These are phyloP conservation scores for Lucinisca nassula DNA, from an alignment of 2,888 invertebrate genomes.

Conservation along the genomic window DNA sequence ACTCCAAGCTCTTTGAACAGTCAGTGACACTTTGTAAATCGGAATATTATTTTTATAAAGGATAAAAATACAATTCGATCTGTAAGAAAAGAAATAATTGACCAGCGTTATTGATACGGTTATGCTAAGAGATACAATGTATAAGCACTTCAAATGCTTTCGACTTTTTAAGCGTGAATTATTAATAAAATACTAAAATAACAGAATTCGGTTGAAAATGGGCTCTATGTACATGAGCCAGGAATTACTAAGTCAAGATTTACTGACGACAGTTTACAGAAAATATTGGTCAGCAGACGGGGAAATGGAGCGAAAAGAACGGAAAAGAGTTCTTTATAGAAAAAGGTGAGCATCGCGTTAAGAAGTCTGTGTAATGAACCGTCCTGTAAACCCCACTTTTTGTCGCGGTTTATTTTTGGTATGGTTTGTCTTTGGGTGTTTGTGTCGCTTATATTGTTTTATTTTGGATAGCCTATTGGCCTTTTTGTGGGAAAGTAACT, in stretches of 20 bases:
- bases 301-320: background rate
- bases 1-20: background rate
- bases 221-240: conserved; percentile 75
- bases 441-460: too few species aligned
- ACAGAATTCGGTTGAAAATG: conserved; percentile 27
- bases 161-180: too few species aligned
- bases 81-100: background rate
- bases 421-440: too few species aligned
- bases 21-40: background rate
- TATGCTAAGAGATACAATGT: background rate
- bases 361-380: too few species aligned
- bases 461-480: too few species aligned
- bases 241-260: conserved; percentile 39
- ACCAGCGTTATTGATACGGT: background rate
- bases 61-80: background rate
- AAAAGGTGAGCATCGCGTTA: background rate
- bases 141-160: too few species aligned
- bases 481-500: too few species aligned
- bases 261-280: conserved; percentile 64
- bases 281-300: conserved; percentile 62
- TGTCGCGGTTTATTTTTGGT: too few species aligned
- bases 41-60: background rate
- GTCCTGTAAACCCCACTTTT: too few species aligned
- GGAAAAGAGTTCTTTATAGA: background rate
- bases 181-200: background rate